These are phyloP conservation scores for Bimastos eiseni DNA, from an alignment of 2,888 invertebrate species.

Conservation along the genomic window DNA sequence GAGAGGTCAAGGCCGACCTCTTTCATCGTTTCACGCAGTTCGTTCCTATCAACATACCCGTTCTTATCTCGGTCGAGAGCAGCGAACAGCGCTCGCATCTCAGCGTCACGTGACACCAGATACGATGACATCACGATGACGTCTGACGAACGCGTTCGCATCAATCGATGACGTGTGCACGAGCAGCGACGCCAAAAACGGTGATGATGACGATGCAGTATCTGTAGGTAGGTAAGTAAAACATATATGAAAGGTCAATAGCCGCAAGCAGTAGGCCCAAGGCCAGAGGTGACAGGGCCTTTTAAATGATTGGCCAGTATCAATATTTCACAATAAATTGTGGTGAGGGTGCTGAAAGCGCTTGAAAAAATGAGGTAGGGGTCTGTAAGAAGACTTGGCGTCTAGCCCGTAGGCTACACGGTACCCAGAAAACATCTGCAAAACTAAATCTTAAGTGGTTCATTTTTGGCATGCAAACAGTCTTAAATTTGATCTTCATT, in stretches of 20 bases:
- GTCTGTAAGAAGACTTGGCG: too few relatives aligned
- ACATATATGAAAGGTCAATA: not conserved
- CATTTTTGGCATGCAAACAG: too few relatives aligned
- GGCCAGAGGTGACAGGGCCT: too few relatives aligned
- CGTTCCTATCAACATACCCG: slow-evolving; percentile 35
- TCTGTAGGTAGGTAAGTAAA: not conserved
- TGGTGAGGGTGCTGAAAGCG: too few relatives aligned
- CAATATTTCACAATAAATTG: too few relatives aligned
- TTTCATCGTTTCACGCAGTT: slow-evolving; percentile 33
- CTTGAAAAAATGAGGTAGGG: too few relatives aligned
- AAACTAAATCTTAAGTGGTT: too few relatives aligned
- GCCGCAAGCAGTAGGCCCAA: not conserved
- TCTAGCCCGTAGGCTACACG: too few relatives aligned
- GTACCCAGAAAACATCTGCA: too few relatives aligned
- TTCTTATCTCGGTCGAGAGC: slow-evolving; percentile 44
- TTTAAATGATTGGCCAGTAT: too few relatives aligned
- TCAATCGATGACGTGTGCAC: slow-evolving; percentile 24
- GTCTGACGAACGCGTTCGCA: not conserved
- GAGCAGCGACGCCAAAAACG: not conserved
- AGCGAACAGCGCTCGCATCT: slow-evolving; percentile 42
- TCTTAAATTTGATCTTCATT: too few relatives aligned
- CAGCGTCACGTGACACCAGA: slow-evolving; percentile 36
- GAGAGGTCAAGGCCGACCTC: slow-evolving; percentile 39
- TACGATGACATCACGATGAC: not conserved
- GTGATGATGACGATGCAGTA: slow-evolving; percentile 30